Evolutionary conservation across 2,113 vertebrate genomes (phyloP).

Genomic region (Edolisoma coerulescens): DNA sequence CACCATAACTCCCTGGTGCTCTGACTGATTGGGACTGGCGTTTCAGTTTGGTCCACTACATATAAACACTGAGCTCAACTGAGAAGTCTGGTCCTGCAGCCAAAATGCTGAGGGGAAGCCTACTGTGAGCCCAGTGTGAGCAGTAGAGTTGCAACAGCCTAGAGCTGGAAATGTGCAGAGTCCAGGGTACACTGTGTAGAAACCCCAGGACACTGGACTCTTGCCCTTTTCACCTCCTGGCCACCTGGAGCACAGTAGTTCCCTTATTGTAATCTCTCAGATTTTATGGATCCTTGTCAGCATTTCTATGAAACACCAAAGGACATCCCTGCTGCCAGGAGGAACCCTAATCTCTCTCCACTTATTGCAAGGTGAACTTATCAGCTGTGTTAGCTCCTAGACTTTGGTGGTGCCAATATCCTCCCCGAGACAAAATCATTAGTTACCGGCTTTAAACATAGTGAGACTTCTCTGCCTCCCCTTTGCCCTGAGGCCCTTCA

Average conservation of each 20-base stretch:
- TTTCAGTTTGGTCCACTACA: background rate
- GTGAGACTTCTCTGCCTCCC: background rate
- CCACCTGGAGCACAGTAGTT: background rate
- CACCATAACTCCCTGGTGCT: background rate
- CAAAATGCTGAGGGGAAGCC: background rate
- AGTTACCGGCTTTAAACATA: background rate
- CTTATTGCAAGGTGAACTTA: background rate
- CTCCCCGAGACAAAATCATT: background rate
- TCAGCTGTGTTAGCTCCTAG: background rate
- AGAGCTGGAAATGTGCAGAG: background rate
- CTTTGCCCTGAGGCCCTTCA: conserved; percentile 29
- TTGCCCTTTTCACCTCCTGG: background rate
- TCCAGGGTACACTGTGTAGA: background rate
- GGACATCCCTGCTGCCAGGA: background rate
- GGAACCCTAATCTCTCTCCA: background rate
- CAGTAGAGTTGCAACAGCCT: background rate
- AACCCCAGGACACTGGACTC: background rate
- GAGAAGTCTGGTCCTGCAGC: background rate
- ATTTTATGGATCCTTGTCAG: background rate
- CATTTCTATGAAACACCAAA: background rate
- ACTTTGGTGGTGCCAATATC: background rate
- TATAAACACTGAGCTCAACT: background rate
- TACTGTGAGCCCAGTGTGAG: background rate
- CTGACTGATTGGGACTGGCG: background rate
- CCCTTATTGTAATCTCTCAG: background rate